phyloP scores from a whole-genome alignment of 2,113 vertebrate genomes.

The Varanus salvator region DNA sequence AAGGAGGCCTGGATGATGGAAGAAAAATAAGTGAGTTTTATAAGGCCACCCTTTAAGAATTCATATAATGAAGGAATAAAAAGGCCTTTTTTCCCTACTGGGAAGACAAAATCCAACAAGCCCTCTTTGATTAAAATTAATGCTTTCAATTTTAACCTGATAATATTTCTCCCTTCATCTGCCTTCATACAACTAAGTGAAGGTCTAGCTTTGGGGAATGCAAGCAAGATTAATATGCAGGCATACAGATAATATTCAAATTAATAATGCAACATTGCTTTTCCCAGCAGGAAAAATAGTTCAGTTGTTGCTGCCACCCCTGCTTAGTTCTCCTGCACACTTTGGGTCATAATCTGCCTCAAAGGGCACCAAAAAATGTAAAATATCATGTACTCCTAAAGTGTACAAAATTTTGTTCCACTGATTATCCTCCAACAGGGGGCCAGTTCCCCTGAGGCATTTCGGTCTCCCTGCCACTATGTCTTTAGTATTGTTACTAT shows the following conservation, averaged over 20 bases:
- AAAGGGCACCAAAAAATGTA: neutral
- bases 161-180: neutral
- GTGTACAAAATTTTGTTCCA: neutral
- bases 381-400: neutral
- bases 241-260: neutral
- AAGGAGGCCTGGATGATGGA: slow-evolving; percentile 40
- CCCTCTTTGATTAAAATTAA: slow-evolving; percentile 42
- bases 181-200: neutral
- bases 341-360: neutral
- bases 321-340: neutral
- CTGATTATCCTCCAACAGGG: neutral
- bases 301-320: neutral
- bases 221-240: neutral
- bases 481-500: neutral
- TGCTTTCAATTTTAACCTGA: neutral
- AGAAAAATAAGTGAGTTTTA: slow-evolving; percentile 45
- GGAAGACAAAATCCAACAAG: slow-evolving; percentile 45
- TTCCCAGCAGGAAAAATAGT: neutral
- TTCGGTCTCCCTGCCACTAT: neutral
- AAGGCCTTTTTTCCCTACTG: slow-evolving; percentile 6
- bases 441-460: neutral
- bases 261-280: neutral
- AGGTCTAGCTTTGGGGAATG: neutral
- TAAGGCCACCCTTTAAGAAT: slow-evolving; percentile 58
- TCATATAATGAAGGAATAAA: neutral